Evolutionary conservation across 1,140 invertebrate species (phyloP).

Genomic region (Pogonomyrmex barbatus): DNA sequence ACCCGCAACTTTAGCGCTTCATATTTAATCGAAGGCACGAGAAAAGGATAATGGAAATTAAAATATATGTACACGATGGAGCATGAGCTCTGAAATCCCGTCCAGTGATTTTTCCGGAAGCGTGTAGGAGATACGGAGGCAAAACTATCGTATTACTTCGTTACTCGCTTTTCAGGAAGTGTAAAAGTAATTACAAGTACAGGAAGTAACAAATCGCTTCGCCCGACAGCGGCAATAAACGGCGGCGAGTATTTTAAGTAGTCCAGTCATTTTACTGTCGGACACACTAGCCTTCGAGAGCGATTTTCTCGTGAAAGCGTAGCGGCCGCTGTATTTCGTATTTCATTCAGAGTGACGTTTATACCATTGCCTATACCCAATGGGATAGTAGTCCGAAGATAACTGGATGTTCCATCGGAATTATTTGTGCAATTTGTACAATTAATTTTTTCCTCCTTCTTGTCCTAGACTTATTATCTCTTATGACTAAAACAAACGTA

Average conservation of each 20-base stretch:
- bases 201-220: slow-evolving; percentile 80
- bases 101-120: slow-evolving; percentile 35
- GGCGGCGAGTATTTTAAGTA: slow-evolving; percentile 73
- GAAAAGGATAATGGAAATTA: background rate
- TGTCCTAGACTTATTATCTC: background rate
- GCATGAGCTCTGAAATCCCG: background rate
- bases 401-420: slow-evolving; percentile 5
- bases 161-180: slow-evolving; percentile 75
- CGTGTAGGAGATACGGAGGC: background rate
- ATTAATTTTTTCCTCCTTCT: slow-evolving; percentile 15
- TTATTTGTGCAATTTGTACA: slow-evolving; percentile 9
- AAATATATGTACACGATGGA: background rate
- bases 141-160: slow-evolving; percentile 70
- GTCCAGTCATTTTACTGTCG: slow-evolving; percentile 73
- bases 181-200: slow-evolving; percentile 79
- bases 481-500: background rate
- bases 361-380: background rate
- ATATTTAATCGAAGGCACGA: slow-evolving; percentile 17
- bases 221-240: slow-evolving; percentile 79
- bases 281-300: slow-evolving; percentile 54
- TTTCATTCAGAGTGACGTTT: slow-evolving; percentile 42
- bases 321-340: slow-evolving; percentile 11
- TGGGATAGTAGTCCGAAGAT: slow-evolving; percentile 7
- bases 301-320: slow-evolving; percentile 59
- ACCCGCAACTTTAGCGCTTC: background rate